Base-by-base conservation (phyloP, 2,113 vertebrate genomes). In the Bufo gargarizans region DNA sequence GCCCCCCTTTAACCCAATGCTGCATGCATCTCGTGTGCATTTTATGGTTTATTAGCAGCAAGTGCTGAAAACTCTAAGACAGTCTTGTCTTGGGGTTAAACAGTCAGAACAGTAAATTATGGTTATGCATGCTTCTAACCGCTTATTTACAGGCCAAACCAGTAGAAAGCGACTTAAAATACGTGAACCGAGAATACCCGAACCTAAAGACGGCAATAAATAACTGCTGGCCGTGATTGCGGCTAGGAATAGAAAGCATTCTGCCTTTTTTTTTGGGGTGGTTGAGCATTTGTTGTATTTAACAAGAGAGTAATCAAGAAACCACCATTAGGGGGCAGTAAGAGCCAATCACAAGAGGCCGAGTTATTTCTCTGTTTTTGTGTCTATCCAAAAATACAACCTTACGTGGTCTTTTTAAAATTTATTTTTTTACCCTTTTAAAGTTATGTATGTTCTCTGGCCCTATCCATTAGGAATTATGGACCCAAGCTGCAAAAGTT, bases 271-370 rank as follows among this genome's bases (percentile, higher is more conserved):
- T 67, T 49, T 59, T 59, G n/a, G 50, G 50, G 53, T 58, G 77
- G 55, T 55, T 10, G 55, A 80, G 5, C 53, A 56, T 56, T 72
- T 72, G 58, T 82, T 84, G 20, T 69, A 45, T 13, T 33, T 84
- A 85, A 19, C 10, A 72, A 84, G 49, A 53, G 8, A 7, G 10
- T 4, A 69, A 33, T 14, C 17, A 59, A 19, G 20, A 77, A 88
- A 89, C 33, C 58, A 20, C 94, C 97, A 97, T 96, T 95, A 95
- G 97, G 96, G 96, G 96, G 96, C 97, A 98, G 94, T 94, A 93
- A 92, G 94, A 96, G 94, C 95, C 95, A 95, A 94, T 86, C 88
- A 65, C 91, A 76, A 91, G 89, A 82, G 43, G 17, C 22, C 82
- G 55, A 19, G 58, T 17, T 19, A 4, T 45, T 72, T 33, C 43